Base-by-base conservation (phyloP, 2,797 vertebrate species). In the Miichthys miiuy region DNA sequence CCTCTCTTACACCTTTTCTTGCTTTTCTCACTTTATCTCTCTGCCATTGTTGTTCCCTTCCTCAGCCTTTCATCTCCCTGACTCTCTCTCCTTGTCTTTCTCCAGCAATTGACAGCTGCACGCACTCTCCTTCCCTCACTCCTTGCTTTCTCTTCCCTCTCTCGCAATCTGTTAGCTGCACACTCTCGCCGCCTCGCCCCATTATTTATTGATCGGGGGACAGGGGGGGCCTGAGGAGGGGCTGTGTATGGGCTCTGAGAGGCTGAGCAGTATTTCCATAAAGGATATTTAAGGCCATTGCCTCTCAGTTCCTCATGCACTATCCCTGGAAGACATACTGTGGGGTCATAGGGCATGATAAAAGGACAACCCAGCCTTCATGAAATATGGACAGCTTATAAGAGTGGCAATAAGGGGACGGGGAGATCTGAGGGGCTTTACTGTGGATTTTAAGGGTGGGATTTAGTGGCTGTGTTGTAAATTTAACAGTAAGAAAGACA, bases 201-300 rank as follows among this genome's bases (percentile, higher is more conserved):
- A 95, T 95, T 94, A 94, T 94, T 95, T 95, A 95, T 95, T 95
- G 92, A 95, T 95, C 75, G 86, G 71, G 68, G 72, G 69, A 85
- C 44, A 48, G 68, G 72, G 48, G 57, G 51, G 42, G 68, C 65
- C 46, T 58, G 73, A 56, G 77, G 75, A 74, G 70, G 77, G 80
- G 72, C 60, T 80, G 79, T 63, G 63, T 54, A 66, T 67, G 78
- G 14, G 69, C 75, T 83, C 80, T 77, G 72, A 72, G 68, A 75
- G 80, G 66, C 67, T 83, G 75, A 88, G 60, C 69, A 75, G 75
- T 77, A 93, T 94, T 93, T 94, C 91, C 90, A 94, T 92, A 93
- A 92, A 91, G 81, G 84, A 93, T 93, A 93, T 95, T 93, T 94
- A 93, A 92, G 91, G 86, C 87, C 85, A 63, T 66, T 72, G 85